A percentile compares a stretch with the other conserved stretches of the same genome.
Evolutionary conservation across 2,888 invertebrate genomes (phyloP).

Genomic region (Tenthredo livida): DNA sequence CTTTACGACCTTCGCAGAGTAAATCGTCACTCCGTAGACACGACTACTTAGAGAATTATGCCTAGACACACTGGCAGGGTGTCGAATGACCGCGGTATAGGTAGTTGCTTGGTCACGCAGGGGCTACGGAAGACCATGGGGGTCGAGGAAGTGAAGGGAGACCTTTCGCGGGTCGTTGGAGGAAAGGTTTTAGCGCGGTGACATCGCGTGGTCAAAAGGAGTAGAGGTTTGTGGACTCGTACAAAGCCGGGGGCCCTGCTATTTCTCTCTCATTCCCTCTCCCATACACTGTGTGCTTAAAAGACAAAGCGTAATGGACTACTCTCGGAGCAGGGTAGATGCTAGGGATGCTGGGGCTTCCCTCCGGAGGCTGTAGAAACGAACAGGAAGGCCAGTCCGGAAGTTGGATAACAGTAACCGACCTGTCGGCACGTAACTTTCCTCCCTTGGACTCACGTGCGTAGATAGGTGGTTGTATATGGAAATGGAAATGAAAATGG

Average conservation of each 20-base stretch:
- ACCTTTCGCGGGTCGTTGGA: constrained; percentile 45
- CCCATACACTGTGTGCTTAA: background rate
- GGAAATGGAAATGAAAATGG: background rate
- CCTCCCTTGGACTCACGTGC: background rate
- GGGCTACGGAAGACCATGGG: constrained; percentile 1
- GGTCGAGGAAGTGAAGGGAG: constrained; percentile 13
- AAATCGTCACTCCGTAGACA: constrained; percentile 50
- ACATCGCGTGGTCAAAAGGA: constrained; percentile 50
- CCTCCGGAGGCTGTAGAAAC: constrained; percentile 38
- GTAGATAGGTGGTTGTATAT: background rate
- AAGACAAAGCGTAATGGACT: constrained; percentile 53
- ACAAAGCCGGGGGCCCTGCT: background rate
- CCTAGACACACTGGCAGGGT: constrained; percentile 33
- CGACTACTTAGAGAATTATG: constrained; percentile 51
- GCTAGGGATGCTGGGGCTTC: constrained; percentile 36
- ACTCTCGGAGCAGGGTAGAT: constrained; percentile 31
- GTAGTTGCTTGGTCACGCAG: constrained; percentile 28
- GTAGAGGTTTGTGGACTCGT: constrained; percentile 39
- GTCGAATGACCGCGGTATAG: constrained; percentile 37
- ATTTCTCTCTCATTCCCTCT: constrained; percentile 12
- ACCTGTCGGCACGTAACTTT: constrained; percentile 32
- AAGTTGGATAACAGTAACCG: constrained; percentile 42
- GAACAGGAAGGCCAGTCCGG: constrained; percentile 42
- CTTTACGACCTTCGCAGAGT: background rate
- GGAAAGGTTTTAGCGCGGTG: constrained; percentile 47